Conservation (phyloP, 2,888 invertebrate species). For the Cerastis leucographa region DNA sequence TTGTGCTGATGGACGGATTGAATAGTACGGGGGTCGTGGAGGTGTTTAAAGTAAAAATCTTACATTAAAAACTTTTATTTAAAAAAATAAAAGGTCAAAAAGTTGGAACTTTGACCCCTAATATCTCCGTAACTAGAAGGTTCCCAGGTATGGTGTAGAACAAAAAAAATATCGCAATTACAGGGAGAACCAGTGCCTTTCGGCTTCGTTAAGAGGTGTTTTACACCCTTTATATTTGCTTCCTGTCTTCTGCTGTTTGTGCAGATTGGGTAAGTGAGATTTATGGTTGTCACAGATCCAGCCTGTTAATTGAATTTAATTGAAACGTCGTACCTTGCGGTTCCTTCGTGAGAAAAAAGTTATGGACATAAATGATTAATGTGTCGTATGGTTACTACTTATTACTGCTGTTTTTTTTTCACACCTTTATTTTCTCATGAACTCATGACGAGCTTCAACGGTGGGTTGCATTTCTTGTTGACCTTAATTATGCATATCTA, state of each 20-base stretch:
- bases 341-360: neutral
- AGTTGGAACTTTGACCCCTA: no score
- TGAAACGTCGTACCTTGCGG: neutral
- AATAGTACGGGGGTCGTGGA: no score
- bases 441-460: neutral
- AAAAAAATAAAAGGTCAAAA: no score
- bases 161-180: no score
- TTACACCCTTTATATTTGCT: no score
- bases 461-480: neutral
- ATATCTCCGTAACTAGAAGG: no score
- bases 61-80: no score
- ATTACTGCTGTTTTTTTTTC: neutral
- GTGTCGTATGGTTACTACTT: neutral
- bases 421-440: constrained; percentile 11
- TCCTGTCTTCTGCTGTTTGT: neutral
- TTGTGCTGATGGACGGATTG: no score
- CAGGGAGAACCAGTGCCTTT: no score
- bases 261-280: neutral
- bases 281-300: neutral
- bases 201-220: no score
- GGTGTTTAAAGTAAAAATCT: no score
- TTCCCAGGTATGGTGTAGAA: no score
- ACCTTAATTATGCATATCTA: neutral
- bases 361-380: constrained; percentile 11
- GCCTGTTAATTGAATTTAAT: constrained; percentile 10